These are phyloP conservation scores for Nemotelus pantherinus DNA, from an alignment of 2,888 invertebrate genomes.

Conservation along the genomic window DNA sequence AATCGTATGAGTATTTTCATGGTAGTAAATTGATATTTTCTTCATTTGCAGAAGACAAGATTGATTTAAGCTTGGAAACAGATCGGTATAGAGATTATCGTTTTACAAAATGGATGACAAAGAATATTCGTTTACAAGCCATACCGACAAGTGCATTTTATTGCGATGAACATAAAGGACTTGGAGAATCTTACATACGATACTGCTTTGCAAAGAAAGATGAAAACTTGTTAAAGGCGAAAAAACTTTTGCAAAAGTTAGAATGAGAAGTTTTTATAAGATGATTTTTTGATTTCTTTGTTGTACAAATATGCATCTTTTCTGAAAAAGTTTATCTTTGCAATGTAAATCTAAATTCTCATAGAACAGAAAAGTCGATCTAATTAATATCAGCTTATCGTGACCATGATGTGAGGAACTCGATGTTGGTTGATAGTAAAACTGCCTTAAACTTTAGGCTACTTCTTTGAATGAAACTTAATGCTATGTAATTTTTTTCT, in stretches of 20 bases:
- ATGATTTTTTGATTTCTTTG: too few species aligned
- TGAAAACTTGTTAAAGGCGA: slow-evolving; percentile 75
- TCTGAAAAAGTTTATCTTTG: too few species aligned
- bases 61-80: slow-evolving; percentile 74
- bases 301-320: too few species aligned
- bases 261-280: slow-evolving; percentile 59
- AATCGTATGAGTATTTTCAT: too few species aligned
- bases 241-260: slow-evolving; percentile 73
- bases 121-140: slow-evolving; percentile 88
- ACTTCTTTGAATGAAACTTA: too few species aligned
- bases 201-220: slow-evolving; percentile 96
- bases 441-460: too few species aligned
- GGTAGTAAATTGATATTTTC: not conserved
- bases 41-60: slow-evolving; percentile 68
- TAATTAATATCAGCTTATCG: too few species aligned
- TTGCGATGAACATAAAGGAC: slow-evolving; percentile 76
- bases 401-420: too few species aligned
- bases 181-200: slow-evolving; percentile 87
- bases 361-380: too few species aligned
- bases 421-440: too few species aligned
- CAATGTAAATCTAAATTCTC: too few species aligned
- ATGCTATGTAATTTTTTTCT: too few species aligned
- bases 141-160: slow-evolving; percentile 97
- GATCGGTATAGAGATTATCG: slow-evolving; percentile 85
- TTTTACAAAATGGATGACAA: slow-evolving; percentile 96